Evolutionary conservation across 2,797 vertebrate genomes (phyloP).

Genomic region (Hemibagrus guttatus): DNA sequence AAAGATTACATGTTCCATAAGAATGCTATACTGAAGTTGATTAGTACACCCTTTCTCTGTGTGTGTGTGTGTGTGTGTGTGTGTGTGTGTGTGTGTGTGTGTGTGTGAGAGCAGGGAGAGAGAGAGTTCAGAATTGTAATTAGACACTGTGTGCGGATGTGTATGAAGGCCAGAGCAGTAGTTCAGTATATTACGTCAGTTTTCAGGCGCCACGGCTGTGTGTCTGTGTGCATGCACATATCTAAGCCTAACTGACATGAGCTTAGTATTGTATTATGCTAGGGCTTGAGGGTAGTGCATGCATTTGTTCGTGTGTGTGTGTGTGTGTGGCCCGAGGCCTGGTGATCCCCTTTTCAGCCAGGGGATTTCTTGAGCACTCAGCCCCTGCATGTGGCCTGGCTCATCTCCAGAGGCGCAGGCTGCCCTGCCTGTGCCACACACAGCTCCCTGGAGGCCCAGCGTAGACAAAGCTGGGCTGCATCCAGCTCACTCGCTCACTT

Average conservation of each 20-base stretch:
- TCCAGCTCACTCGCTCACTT: conserved; percentile 47
- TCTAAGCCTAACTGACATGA: not conserved
- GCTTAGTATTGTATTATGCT: conserved; percentile 25
- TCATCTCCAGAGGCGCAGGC: conserved; percentile 68
- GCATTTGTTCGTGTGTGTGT: conserved; percentile 1
- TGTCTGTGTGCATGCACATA: not conserved
- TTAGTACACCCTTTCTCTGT: not conserved
- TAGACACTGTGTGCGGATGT: not conserved
- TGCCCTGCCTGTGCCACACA: conserved; percentile 70
- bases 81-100: not conserved
- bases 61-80: not conserved
- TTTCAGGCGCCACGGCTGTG: not conserved
- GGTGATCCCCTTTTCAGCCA: conserved; percentile 57
- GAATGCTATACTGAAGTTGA: not conserved
- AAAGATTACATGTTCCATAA: not conserved
- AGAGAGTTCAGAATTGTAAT: not conserved
- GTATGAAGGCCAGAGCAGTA: not conserved
- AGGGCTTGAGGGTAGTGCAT: not conserved
- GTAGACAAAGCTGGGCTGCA: conserved; percentile 77
- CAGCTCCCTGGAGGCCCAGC: conserved; percentile 64
- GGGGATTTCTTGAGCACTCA: conserved; percentile 70
- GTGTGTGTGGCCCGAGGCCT: conserved; percentile 54
- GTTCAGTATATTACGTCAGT: not conserved
- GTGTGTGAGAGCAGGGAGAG: not conserved
- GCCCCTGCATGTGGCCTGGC: conserved; percentile 74